A percentile compares a stretch with the other conserved stretches of the same genome.
Evolutionary conservation across 2,888 invertebrate genomes (phyloP).

Genomic region (Margaritifera margaritifera): DNA sequence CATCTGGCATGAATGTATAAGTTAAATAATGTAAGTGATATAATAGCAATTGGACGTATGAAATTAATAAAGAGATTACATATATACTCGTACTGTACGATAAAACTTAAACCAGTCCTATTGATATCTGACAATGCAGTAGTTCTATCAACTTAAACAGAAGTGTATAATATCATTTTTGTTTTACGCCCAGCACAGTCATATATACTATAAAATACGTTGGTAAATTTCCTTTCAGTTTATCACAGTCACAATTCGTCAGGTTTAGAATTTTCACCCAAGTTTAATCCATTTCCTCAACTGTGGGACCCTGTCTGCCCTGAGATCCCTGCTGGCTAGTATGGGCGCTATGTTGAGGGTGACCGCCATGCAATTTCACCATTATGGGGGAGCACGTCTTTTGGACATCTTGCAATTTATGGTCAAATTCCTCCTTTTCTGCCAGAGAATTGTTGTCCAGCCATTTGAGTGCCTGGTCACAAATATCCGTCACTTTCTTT

Average conservation of each 20-base stretch:
- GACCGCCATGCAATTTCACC: conserved; percentile 74
- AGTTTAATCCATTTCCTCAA: conserved; percentile 78
- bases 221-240: no score
- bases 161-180: no score
- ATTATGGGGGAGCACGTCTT: conserved; percentile 85
- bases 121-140: no score
- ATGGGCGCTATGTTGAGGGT: conserved; percentile 11
- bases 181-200: no score
- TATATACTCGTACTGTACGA: no score
- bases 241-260: not conserved
- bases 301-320: conserved; percentile 74
- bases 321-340: conserved; percentile 11
- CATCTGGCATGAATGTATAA: no score
- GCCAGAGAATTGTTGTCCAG: conserved; percentile 86
- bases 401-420: conserved; percentile 84
- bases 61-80: no score
- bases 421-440: conserved; percentile 83
- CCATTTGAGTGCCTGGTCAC: conserved; percentile 83
- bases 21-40: no score
- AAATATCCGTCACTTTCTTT: conserved; percentile 76
- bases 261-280: not conserved
- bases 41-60: no score
- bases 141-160: no score
- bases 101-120: no score
- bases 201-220: no score